Evolutionary conservation across 2,888 invertebrate genomes (phyloP).

Genomic region (Tholera decimalis): DNA sequence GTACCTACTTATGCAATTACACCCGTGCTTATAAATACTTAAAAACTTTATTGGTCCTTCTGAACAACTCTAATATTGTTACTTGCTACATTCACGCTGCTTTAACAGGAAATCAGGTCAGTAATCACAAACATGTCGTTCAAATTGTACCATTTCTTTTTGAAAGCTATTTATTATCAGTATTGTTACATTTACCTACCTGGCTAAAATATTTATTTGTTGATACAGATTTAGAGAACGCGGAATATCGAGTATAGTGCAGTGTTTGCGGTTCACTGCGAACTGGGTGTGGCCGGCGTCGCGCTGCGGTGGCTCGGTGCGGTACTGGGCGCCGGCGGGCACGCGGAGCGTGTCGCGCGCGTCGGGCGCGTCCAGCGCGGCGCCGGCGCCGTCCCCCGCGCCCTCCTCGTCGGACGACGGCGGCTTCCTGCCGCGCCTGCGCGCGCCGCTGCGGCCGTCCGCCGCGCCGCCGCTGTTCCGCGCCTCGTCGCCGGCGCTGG

Average conservation of each 20-base stretch:
- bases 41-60: background rate
- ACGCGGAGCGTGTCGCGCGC: conserved; percentile 71
- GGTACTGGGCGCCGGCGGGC: conserved; percentile 75
- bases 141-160: background rate
- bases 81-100: conserved; percentile 68
- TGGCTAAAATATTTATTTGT: conserved; percentile 53
- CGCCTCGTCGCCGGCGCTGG: conserved; percentile 85
- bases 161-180: background rate
- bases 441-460: conserved; percentile 91
- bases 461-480: conserved; percentile 91
- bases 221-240: conserved; percentile 96
- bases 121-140: conserved; percentile 59
- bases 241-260: conserved; percentile 98
- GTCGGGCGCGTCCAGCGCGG: conserved; percentile 77
- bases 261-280: conserved; percentile 90
- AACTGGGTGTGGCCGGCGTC: conserved; percentile 95
- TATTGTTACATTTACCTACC: background rate
- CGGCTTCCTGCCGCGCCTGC: conserved; percentile 93
- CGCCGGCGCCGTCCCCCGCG: conserved; percentile 80
- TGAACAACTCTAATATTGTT: conserved; percentile 33
- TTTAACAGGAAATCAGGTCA: conserved; percentile 87
- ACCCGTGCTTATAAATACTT: background rate
- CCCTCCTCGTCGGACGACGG: conserved; percentile 95
- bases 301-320: conserved; percentile 90
- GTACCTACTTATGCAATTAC: conserved; percentile 80